Conservation (phyloP, 2,888 invertebrate species). For the Trichogramma dendrolimi region DNA sequence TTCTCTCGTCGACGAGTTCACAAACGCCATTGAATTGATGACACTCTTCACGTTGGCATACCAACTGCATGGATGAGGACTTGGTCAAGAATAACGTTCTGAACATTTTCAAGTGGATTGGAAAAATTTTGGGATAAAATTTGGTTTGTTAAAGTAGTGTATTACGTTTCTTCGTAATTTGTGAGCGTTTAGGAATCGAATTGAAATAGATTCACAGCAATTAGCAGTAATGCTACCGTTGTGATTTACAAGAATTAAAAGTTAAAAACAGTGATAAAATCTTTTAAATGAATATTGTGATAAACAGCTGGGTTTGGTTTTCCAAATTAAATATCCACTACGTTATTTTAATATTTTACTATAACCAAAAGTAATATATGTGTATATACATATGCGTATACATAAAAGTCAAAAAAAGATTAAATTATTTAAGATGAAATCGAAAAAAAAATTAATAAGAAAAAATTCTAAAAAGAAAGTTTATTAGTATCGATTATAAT, state of each 20-base stretch:
- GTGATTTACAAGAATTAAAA: neutral
- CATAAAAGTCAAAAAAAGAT: slow-evolving; percentile 25
- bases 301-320: neutral
- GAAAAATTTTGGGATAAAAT: too few species aligned
- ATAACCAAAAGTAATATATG: slow-evolving; percentile 3
- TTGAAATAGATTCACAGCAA: too few species aligned
- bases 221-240: neutral
- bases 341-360: neutral
- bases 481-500: slow-evolving; percentile 10
- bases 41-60: too few species aligned
- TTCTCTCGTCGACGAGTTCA: slow-evolving; percentile 47
- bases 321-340: neutral
- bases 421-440: neutral
- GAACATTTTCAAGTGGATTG: too few species aligned
- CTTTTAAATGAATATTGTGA: neutral
- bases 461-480: slow-evolving; percentile 22
- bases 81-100: too few species aligned
- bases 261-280: neutral
- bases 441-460: slow-evolving; percentile 30
- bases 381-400: slow-evolving; percentile 20
- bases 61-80: too few species aligned
- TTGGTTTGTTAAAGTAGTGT: too few species aligned
- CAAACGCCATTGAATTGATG: slow-evolving; percentile 43
- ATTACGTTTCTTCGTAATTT: too few species aligned
- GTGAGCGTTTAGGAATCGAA: too few species aligned